Conservation (phyloP, 2,888 invertebrate species). For the Apamea sordens region DNA sequence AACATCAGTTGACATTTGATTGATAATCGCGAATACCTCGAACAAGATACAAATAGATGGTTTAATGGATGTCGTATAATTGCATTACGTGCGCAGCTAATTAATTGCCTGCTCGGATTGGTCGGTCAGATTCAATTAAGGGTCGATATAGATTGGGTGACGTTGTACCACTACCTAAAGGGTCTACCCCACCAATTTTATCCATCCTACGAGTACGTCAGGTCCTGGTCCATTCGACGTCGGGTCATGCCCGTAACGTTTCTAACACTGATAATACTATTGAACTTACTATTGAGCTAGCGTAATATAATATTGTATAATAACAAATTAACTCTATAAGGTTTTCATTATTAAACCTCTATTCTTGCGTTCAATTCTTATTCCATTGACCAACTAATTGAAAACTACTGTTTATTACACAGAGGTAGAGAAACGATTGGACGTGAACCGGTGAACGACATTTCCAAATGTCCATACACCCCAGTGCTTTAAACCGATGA, state of each 20-base stretch:
- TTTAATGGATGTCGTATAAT: background rate
- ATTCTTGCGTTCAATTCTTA: conserved; percentile 47
- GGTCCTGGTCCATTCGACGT: background rate
- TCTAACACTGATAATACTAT: conserved; percentile 4
- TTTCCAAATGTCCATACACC: conserved; percentile 39
- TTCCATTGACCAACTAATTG: conserved; percentile 29
- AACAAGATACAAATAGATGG: background rate
- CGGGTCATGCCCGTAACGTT: background rate
- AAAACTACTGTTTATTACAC: conserved; percentile 34
- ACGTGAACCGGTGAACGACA: conserved; percentile 40
- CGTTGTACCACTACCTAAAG: background rate
- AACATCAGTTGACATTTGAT: background rate
- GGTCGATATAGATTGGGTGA: background rate
- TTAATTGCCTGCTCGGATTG: conserved; percentile 12
- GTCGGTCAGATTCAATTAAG: conserved; percentile 1
- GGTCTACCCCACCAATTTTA: background rate
- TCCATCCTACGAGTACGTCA: background rate
- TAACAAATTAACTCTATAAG: conserved; percentile 14
- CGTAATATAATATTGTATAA: conserved; percentile 19
- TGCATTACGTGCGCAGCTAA: background rate
- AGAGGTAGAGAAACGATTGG: conserved; percentile 22
- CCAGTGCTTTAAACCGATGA: conserved; percentile 29
- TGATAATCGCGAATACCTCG: background rate
- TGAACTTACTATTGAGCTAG: conserved; percentile 38
- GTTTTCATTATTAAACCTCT: conserved; percentile 15